Evolutionary conservation across 2,888 invertebrate species (phyloP), one percentile per base, ranked within the genome.

Genomic region (Machimus rusticus): DNA sequence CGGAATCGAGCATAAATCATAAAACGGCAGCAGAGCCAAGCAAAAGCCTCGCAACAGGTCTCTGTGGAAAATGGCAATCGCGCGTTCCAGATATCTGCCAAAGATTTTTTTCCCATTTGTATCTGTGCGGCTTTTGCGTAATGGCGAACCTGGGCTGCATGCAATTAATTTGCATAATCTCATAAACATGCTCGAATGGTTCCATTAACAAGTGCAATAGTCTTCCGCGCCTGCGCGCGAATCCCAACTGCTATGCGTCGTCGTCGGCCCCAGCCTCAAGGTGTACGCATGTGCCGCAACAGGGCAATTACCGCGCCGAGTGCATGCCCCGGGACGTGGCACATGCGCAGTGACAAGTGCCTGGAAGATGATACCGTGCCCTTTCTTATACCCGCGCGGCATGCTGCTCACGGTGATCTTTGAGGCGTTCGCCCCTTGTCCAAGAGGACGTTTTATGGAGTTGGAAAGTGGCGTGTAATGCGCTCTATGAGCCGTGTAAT

Each of bases 91-190:
- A 76, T 76, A 76, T 76, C 76, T 34, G 9, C n/a, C 76, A 28
- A n/a, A 31, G 79, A 79, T 43, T 43, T 34, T 39, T 79, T 16
- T 9, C 19, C 39, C 46, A 79, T 79, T 43, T 79, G 51, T 79
- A 79, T 46, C 76, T 5, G 66, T 2, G 76, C 76, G 76, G 76
- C 76, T 76, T 76, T 76, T 76, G 76, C 76, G 76, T 76, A 76
- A 76, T 76, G 28, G 39, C 39, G 5, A 76, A 34, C 39, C 76
- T 4, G 79, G 51, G 39, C 19, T 28, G 19, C 19, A 46, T 43
- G 43, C 39, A 82, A 82, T 82, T 82, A 82, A 82, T 82, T 82
- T 82, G 82, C 82, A 82, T 82, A 82, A 82, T 82, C 82, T 55
- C 37, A 82, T 82, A 82, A 82, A 82, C 82, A 82, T 82, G 82